Evolutionary conservation across 2,113 vertebrate species (phyloP).

Genomic region (Tychaedon coryphoeus): DNA sequence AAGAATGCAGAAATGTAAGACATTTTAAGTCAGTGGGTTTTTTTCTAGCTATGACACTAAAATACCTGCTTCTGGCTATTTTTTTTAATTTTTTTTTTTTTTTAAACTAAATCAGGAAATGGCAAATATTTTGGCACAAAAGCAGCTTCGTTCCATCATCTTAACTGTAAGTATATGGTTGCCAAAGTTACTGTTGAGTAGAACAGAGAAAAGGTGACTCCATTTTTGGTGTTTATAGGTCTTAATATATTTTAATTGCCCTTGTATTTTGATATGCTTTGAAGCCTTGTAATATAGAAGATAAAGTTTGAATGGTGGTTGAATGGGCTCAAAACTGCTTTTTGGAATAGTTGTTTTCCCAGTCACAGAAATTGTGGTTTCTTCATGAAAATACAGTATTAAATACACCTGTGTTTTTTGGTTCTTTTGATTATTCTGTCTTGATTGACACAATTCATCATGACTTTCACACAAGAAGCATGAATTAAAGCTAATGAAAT

Average conservation of each 20-base stretch:
- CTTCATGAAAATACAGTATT: background rate
- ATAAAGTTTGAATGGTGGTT: background rate
- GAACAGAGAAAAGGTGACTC: background rate
- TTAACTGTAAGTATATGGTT: slow-evolving; percentile 84
- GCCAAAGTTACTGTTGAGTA: background rate
- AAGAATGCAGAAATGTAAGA: slow-evolving; percentile 5
- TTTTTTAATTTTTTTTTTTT: background rate
- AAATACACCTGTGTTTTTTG: background rate
- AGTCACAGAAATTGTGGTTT: background rate
- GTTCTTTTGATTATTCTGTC: background rate
- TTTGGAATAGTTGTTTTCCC: background rate
- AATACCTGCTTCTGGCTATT: background rate
- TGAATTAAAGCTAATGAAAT: background rate
- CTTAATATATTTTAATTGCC: background rate
- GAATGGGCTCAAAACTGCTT: background rate
- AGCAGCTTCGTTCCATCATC: slow-evolving; percentile 94
- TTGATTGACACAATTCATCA: background rate
- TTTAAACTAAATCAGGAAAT: slow-evolving; percentile 84
- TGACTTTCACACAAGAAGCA: background rate
- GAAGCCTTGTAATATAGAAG: background rate
- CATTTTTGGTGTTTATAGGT: background rate
- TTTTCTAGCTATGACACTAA: background rate
- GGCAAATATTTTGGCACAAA: slow-evolving; percentile 96
- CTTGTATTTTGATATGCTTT: background rate
- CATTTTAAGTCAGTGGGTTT: background rate